phyloP scores from a whole-genome alignment of 1,140 invertebrate species.

The Bombus breviceps region DNA sequence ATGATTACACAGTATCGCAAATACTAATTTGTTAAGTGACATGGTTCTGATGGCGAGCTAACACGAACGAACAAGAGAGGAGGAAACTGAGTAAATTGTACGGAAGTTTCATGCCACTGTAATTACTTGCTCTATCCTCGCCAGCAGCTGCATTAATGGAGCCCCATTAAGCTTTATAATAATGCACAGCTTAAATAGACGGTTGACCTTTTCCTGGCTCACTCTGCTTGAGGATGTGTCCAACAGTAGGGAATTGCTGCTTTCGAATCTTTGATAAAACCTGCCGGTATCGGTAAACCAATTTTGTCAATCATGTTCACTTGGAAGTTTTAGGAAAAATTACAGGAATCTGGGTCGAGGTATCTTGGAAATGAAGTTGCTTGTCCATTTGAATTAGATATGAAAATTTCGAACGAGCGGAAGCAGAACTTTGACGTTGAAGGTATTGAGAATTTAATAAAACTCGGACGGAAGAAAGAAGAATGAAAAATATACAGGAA shows the following conservation, averaged over 20 bases:
- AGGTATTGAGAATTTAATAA: neutral
- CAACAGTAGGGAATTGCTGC: neutral
- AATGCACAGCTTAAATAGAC: slow-evolving; percentile 27
- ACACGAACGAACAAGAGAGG: neutral
- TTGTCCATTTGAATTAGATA: no score
- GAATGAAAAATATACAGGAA: neutral
- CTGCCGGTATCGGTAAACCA: neutral
- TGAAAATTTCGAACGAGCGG: no score
- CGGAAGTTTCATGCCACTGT: slow-evolving; percentile 31
- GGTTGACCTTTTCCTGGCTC: neutral
- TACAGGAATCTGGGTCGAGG: neutral
- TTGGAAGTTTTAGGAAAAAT: neutral
- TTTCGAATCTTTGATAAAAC: neutral
- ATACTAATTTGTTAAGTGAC: slow-evolving; percentile 22
- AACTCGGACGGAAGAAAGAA: neutral
- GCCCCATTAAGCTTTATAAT: slow-evolving; percentile 27
- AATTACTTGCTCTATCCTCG: slow-evolving; percentile 19
- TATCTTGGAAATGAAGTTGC: no score
- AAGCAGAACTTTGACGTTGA: no score
- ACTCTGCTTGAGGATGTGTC: neutral
- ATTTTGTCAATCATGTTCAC: neutral
- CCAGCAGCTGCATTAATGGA: slow-evolving; percentile 9
- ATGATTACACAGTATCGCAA: neutral
- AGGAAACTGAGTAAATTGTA: slow-evolving; percentile 9
- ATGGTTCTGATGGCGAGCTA: neutral